phyloP scores from a whole-genome alignment of 2,888 invertebrate genomes.

The Hypena proboscidalis region DNA sequence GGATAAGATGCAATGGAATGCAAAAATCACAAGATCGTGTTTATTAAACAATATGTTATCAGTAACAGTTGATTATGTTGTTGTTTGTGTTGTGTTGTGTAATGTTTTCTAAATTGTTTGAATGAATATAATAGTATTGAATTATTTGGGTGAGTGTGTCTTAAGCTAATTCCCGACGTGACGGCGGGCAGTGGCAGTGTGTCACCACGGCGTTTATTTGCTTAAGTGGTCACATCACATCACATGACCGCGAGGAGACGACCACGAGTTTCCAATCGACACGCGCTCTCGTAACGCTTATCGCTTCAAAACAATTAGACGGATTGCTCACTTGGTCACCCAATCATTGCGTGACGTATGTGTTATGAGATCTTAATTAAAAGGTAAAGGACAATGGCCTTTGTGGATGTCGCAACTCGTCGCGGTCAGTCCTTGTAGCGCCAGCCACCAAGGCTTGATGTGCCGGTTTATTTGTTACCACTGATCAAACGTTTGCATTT shows the following conservation, averaged over 20 bases:
- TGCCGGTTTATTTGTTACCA: conserved; percentile 31
- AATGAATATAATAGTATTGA: conserved; percentile 14
- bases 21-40: too few relatives aligned
- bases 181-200: conserved; percentile 54
- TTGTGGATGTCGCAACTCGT: conserved; percentile 23
- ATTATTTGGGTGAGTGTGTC: conserved; percentile 48
- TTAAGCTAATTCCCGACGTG: conserved; percentile 62
- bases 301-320: conserved; percentile 61
- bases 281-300: conserved; percentile 56
- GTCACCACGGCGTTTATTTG: conserved; percentile 68
- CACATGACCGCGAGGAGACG: conserved; percentile 78
- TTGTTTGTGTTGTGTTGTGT: too few relatives aligned
- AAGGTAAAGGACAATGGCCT: conserved; percentile 66
- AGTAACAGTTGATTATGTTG: too few relatives aligned
- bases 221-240: conserved; percentile 82
- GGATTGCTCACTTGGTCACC: conserved; percentile 65
- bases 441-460: conserved; percentile 24
- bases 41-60: too few relatives aligned
- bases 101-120: conserved; percentile 7
- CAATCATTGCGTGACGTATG: conserved; percentile 55
- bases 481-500: not conserved
- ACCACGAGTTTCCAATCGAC: conserved; percentile 76
- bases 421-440: conserved; percentile 21
- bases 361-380: conserved; percentile 57
- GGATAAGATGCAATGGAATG: too few relatives aligned